phyloP scores from a whole-genome alignment of 2,888 invertebrate genomes.

The Trachelus troglodyta region DNA sequence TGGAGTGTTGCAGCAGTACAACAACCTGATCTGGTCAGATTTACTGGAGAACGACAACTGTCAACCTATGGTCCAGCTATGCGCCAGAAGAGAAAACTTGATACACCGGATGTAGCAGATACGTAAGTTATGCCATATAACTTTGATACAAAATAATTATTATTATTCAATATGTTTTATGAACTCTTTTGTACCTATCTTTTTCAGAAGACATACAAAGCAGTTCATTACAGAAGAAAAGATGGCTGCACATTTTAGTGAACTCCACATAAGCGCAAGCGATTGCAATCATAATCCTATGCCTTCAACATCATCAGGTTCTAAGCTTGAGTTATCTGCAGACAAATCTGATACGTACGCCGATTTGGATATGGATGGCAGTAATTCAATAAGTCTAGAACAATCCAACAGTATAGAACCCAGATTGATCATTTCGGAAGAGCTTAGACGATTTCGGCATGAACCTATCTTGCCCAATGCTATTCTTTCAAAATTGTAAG shows the following conservation, averaged over 20 bases:
- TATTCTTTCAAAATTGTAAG: constrained; percentile 68
- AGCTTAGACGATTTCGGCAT: constrained; percentile 74
- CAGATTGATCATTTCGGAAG: constrained; percentile 75
- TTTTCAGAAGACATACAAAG: constrained; percentile 67
- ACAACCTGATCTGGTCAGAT: constrained; percentile 54
- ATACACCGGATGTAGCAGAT: constrained; percentile 43
- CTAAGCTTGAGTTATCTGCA: constrained; percentile 17
- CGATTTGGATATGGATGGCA: constrained; percentile 40
- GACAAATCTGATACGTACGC: constrained; percentile 25
- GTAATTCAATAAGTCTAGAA: constrained; percentile 36
- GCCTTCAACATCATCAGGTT: constrained; percentile 44
- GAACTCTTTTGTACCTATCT: not conserved
- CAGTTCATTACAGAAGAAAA: constrained; percentile 86
- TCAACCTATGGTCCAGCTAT: constrained; percentile 28
- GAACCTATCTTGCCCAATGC: constrained; percentile 77
- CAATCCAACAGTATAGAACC: constrained; percentile 47
- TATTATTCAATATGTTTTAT: not conserved
- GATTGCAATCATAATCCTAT: constrained; percentile 37
- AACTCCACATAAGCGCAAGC: constrained; percentile 75
- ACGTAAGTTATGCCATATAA: constrained; percentile 35
- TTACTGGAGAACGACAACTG: constrained; percentile 44
- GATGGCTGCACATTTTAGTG: constrained; percentile 83
- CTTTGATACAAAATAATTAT: not conserved
- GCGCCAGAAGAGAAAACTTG: constrained; percentile 57
- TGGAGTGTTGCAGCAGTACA: constrained; percentile 54